These are phyloP conservation scores for Peromyscus polionotus DNA, from an alignment of 2,113 vertebrate genomes.

Conservation along the genomic window DNA sequence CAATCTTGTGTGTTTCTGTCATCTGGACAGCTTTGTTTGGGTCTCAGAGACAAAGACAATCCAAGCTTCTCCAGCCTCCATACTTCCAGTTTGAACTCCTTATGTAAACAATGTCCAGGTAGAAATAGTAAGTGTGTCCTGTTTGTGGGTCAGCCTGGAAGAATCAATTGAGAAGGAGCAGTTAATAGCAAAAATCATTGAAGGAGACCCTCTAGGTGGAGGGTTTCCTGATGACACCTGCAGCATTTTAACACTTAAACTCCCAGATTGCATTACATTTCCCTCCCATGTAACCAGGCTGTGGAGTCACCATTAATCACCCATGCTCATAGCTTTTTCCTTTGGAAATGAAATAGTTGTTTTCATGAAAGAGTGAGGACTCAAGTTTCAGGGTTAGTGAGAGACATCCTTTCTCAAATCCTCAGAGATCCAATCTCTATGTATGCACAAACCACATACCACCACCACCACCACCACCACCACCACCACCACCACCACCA, in stretches of 20 bases:
- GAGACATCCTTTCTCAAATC: neutral
- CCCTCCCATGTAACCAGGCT: neutral
- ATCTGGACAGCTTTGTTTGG: slow-evolving; percentile 64
- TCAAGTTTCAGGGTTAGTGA: neutral
- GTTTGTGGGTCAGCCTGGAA: neutral
- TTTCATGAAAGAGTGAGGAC: too few species aligned
- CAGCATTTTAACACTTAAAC: slow-evolving; percentile 12
- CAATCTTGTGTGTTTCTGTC: slow-evolving; percentile 68
- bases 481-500: too few species aligned
- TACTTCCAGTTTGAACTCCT: slow-evolving; percentile 38
- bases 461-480: too few species aligned
- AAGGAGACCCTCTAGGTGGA: neutral
- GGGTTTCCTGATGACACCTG: neutral
- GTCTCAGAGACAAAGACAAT: slow-evolving; percentile 59
- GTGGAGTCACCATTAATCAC: slow-evolving; percentile 3
- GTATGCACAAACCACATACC: neutral
- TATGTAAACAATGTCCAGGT: neutral
- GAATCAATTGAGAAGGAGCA: neutral
- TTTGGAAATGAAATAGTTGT: neutral
- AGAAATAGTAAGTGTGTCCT: slow-evolving; percentile 44
- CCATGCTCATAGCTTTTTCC: neutral
- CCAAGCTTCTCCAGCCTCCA: slow-evolving; percentile 17
- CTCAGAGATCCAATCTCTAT: neutral
- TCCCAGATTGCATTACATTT: neutral
- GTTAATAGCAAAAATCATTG: neutral